These are phyloP conservation scores for Euphonia xanthogaster DNA, from an alignment of 2,797 vertebrate genomes.

Conservation along the genomic window DNA sequence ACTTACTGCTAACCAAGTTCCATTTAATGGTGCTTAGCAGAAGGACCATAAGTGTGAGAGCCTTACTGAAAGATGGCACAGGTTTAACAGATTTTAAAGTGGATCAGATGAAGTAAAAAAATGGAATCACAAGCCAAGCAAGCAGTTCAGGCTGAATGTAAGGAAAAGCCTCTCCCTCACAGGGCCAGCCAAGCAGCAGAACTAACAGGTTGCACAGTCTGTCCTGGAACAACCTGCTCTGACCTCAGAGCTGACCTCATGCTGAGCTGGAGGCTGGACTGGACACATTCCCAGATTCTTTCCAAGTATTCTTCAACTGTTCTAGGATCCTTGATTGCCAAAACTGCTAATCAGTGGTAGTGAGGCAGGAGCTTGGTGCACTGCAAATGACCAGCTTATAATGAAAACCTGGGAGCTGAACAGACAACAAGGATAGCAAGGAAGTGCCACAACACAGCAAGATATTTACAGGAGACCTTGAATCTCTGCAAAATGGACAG, in stretches of 20 bases:
- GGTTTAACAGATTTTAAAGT: not conserved
- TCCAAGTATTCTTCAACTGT: not conserved
- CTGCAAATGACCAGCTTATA: not conserved
- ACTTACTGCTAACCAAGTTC: not conserved
- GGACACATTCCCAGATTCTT: not conserved
- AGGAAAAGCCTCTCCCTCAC: not conserved
- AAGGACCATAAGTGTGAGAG: fast-evolving
- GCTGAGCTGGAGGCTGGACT: not conserved
- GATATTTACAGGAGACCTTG: not conserved
- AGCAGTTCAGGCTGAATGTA: not conserved
- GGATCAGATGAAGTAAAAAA: not conserved
- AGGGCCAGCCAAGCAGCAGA: not conserved
- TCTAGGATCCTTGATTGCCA: not conserved
- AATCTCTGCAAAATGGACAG: not conserved
- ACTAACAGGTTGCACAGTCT: not conserved
- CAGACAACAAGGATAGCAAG: not conserved
- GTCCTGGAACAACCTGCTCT: not conserved
- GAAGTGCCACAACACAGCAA: not conserved
- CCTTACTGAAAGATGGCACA: not conserved
- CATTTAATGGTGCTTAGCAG: not conserved
- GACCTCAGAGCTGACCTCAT: not conserved
- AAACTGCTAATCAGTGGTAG: not conserved
- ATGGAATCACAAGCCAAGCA: not conserved
- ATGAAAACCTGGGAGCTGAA: not conserved
- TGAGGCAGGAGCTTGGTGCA: not conserved